Evolutionary conservation across 2,113 vertebrate genomes (phyloP).

Genomic region (Hydrolagus affinis): DNA sequence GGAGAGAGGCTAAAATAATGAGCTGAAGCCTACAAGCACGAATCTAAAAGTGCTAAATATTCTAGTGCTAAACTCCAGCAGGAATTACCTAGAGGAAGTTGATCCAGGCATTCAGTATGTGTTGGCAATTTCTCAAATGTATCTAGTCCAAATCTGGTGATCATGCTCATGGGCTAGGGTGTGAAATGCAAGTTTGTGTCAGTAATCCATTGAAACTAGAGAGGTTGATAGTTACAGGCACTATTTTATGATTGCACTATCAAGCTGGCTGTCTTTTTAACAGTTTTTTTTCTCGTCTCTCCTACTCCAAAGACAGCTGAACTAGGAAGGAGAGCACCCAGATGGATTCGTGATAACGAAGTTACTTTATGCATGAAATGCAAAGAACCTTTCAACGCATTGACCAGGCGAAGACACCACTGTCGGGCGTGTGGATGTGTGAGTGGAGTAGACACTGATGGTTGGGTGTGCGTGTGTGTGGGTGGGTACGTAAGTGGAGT

Average conservation of each 20-base stretch:
- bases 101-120: no score
- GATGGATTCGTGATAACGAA: constrained; percentile 94
- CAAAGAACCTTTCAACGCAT: constrained; percentile 80
- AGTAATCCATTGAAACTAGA: no score
- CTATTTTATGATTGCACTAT: not conserved
- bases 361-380: constrained; percentile 99
- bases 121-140: no score
- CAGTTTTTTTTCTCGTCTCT: constrained; percentile 20
- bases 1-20: no score
- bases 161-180: no score
- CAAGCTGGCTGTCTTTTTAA: constrained; percentile 18
- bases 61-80: no score
- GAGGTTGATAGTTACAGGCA: not conserved
- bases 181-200: no score
- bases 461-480: no score
- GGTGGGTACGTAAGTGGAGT: not conserved
- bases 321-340: constrained; percentile 83
- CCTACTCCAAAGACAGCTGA: constrained; percentile 66
- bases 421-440: constrained; percentile 89
- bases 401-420: constrained; percentile 84
- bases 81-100: no score
- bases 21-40: no score
- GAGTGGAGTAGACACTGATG: constrained; percentile 48
- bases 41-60: no score
- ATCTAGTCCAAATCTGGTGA: no score